phyloP scores from a whole-genome alignment of 1,140 invertebrate species.

The Diabrotica undecimpunctata region DNA sequence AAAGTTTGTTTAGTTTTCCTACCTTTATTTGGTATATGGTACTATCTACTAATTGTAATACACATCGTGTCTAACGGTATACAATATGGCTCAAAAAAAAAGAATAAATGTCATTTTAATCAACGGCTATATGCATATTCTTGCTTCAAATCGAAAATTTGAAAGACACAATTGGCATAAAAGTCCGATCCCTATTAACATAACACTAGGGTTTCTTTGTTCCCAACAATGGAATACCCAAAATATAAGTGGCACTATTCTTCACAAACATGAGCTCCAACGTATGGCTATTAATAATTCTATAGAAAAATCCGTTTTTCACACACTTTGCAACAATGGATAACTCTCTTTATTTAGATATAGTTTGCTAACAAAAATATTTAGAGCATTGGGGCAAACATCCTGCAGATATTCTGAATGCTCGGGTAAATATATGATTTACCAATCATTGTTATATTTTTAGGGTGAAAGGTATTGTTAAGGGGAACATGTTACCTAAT shows the following conservation, averaged over 20 bases:
- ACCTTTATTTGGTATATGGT: no score
- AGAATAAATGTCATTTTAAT: no score
- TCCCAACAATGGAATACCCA: slow-evolving; percentile 27
- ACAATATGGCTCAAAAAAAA: no score
- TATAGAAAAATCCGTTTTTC: slow-evolving; percentile 36
- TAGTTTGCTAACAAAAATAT: slow-evolving; percentile 36
- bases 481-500: slow-evolving; percentile 26
- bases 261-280: slow-evolving; percentile 24
- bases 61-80: no score
- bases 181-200: slow-evolving; percentile 24
- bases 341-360: slow-evolving; percentile 33
- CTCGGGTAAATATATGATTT: slow-evolving; percentile 27
- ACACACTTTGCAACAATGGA: slow-evolving; percentile 36
- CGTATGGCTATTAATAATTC: slow-evolving; percentile 32
- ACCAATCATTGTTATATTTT: slow-evolving; percentile 21
- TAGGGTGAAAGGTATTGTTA: slow-evolving; percentile 27
- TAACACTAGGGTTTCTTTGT: slow-evolving; percentile 29
- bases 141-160: slow-evolving; percentile 22
- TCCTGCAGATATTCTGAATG: slow-evolving; percentile 22
- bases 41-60: no score
- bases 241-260: slow-evolving; percentile 33
- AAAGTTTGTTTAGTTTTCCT: no score
- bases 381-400: slow-evolving; percentile 32
- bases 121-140: slow-evolving; percentile 5
- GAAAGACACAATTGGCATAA: slow-evolving; percentile 26